Evolutionary conservation across 1,140 invertebrate genomes (phyloP).

Genomic region (Lasaia peninsularis): DNA sequence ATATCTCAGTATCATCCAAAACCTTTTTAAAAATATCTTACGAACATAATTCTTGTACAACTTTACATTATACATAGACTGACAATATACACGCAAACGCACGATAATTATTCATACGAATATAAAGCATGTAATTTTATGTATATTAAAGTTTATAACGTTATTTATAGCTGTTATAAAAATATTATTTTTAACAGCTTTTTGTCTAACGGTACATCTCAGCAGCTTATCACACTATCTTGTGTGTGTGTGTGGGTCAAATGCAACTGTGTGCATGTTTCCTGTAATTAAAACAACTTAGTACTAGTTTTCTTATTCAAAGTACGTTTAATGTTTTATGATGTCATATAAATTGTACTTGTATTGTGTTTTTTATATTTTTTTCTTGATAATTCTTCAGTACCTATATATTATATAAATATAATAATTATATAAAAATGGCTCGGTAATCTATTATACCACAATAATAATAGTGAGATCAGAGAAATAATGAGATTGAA

Average conservation of each 20-base stretch:
- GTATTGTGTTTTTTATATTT: background rate
- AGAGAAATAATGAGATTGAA: too few relatives aligned
- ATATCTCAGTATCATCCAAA: too few relatives aligned
- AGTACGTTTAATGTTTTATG: slow-evolving; percentile 10
- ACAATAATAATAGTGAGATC: too few relatives aligned
- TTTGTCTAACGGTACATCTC: slow-evolving; percentile 34
- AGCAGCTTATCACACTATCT: slow-evolving; percentile 29
- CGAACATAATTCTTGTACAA: background rate
- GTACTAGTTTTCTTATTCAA: slow-evolving; percentile 39
- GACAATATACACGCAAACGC: background rate
- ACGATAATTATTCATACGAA: background rate
- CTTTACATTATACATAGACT: too few relatives aligned
- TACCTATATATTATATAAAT: too few relatives aligned
- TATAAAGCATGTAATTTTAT: background rate
- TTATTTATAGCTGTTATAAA: slow-evolving; percentile 8
- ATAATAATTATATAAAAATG: too few relatives aligned
- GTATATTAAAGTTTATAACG: slow-evolving; percentile 1
- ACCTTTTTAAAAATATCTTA: background rate
- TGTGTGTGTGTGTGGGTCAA: slow-evolving; percentile 31
- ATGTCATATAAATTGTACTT: slow-evolving; percentile 14
- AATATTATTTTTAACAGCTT: slow-evolving; percentile 19
- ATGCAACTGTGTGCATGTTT: slow-evolving; percentile 43
- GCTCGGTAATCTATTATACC: too few relatives aligned
- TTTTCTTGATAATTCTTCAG: too few relatives aligned
- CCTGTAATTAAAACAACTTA: slow-evolving; percentile 56